A percentile compares a stretch with the other conserved stretches of the same genome.
These are phyloP conservation scores for Troides helena DNA, from an alignment of 2,888 invertebrate species.

Conservation along the genomic window DNA sequence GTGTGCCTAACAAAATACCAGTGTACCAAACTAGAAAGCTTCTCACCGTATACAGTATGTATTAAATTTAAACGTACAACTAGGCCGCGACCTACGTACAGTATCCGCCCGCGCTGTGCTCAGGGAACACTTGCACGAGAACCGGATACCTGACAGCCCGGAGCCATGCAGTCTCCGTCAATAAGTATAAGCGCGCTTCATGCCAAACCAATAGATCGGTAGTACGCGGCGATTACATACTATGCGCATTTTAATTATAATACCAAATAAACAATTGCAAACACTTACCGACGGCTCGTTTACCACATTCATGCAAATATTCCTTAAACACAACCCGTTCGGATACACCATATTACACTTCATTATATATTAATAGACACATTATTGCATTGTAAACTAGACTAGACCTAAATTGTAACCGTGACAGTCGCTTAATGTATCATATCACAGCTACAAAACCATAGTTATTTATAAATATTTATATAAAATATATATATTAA, in stretches of 20 bases:
- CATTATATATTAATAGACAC: slow-evolving; percentile 56
- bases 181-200: slow-evolving; percentile 50
- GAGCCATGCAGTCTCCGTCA: slow-evolving; percentile 37
- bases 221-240: slow-evolving; percentile 21
- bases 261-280: slow-evolving; percentile 35
- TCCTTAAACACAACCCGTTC: slow-evolving; percentile 71
- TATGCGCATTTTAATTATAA: slow-evolving; percentile 5
- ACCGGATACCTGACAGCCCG: not conserved
- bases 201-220: slow-evolving; percentile 45
- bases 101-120: slow-evolving; percentile 66
- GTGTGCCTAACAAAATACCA: slow-evolving; percentile 39
- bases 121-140: slow-evolving; percentile 57
- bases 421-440: slow-evolving; percentile 29
- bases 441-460: slow-evolving; percentile 41
- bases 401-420: slow-evolving; percentile 35
- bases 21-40: slow-evolving; percentile 48
- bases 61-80: slow-evolving; percentile 50
- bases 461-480: slow-evolving; percentile 26
- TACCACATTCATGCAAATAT: slow-evolving; percentile 64
- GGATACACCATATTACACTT: slow-evolving; percentile 60
- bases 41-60: slow-evolving; percentile 51
- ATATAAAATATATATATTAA: slow-evolving; percentile 40
- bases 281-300: slow-evolving; percentile 56
- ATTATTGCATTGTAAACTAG: slow-evolving; percentile 47
- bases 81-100: slow-evolving; percentile 33